Conservation (phyloP, 2,888 invertebrate genomes). For the Machimus rusticus region DNA sequence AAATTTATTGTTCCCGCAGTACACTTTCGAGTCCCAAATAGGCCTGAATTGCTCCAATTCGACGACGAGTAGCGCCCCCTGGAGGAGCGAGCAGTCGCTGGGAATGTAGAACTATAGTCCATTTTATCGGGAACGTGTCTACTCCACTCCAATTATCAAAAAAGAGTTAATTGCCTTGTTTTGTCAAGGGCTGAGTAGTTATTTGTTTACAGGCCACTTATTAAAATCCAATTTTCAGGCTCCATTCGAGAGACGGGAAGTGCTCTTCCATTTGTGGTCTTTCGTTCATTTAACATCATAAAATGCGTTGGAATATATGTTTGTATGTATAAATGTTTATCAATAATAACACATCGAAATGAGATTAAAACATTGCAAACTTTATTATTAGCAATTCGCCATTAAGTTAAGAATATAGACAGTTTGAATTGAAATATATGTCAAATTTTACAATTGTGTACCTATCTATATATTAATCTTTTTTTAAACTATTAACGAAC, state of each 20-base stretch:
- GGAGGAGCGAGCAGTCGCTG: neutral
- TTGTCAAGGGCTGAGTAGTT: neutral
- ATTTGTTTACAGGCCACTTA: neutral
- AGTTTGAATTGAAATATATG: too few relatives aligned
- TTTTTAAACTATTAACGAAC: too few relatives aligned
- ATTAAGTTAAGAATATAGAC: too few relatives aligned
- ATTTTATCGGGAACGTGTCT: neutral
- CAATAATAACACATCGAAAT: too few relatives aligned
- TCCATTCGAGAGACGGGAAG: neutral
- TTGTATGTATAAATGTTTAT: too few relatives aligned
- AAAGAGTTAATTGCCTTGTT: neutral
- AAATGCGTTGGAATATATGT: neutral
- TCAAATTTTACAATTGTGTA: too few relatives aligned
- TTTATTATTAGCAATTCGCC: too few relatives aligned
- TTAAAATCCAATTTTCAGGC: neutral
- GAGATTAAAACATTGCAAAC: too few relatives aligned
- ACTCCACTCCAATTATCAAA: neutral
- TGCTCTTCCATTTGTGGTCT: neutral
- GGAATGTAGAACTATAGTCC: neutral
- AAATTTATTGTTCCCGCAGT: neutral
- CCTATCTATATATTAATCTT: too few relatives aligned
- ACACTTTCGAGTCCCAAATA: neutral
- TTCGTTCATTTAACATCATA: neutral
- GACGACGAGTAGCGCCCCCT: neutral
- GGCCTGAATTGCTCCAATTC: neutral